Conservation (phyloP, 2,113 vertebrate genomes). For the Corythornis vintsioides region DNA sequence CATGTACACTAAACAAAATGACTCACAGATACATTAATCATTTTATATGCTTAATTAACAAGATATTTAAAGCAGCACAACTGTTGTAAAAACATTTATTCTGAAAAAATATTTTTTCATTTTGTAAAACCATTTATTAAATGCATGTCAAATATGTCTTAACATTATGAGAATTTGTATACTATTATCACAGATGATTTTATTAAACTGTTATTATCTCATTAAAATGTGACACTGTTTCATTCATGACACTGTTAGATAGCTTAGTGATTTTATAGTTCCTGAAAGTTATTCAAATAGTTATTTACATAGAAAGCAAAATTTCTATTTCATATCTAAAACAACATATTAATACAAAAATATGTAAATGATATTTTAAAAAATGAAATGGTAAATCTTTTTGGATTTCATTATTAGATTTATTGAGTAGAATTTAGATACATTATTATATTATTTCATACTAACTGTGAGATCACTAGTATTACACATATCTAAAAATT, state of each 20-base stretch:
- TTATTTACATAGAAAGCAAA: not conserved
- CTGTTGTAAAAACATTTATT: not conserved
- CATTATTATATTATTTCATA: not conserved
- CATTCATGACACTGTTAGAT: not conserved
- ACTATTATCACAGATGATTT: not conserved
- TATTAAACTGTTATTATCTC: not conserved
- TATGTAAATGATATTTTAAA: not conserved
- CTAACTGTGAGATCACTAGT: not conserved
- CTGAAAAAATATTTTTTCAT: slow-evolving; percentile 2
- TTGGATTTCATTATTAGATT: not conserved
- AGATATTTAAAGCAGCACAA: slow-evolving; percentile 7
- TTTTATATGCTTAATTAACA: not conserved
- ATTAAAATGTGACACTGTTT: not conserved
- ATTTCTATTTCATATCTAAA: not conserved
- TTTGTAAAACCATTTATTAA: slow-evolving; percentile 10
- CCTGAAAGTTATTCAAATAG: not conserved
- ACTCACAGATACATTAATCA: not conserved
- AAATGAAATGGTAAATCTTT: not conserved
- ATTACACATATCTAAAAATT: not conserved
- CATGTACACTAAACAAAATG: slow-evolving; percentile 36
- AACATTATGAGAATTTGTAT: not conserved
- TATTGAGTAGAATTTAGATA: not conserved
- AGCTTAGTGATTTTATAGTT: not conserved
- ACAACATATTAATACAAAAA: not conserved
- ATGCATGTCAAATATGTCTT: not conserved